A percentile compares a stretch with the other conserved stretches of the same genome.
Evolutionary conservation across 2,888 invertebrate species (phyloP).

Genomic region (Drosophila helvetica): DNA sequence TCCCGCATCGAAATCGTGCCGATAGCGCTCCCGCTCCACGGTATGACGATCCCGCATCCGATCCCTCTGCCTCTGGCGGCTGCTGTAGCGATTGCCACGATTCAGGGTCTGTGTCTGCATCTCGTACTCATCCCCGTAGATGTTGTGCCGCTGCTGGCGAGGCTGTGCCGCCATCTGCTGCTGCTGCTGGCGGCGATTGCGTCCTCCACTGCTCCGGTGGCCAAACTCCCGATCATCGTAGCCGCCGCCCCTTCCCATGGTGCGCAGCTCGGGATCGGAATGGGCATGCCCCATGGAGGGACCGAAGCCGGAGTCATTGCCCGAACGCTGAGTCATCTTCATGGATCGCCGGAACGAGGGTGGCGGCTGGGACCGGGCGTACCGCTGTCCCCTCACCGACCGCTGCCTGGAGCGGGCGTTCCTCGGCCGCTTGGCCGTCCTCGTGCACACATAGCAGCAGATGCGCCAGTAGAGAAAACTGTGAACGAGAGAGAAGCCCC

Average conservation of each 20-base stretch:
- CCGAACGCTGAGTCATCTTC: conserved; percentile 86
- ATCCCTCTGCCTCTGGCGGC: conserved; percentile 78
- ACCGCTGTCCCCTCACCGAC: conserved; percentile 68
- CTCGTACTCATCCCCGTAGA: conserved; percentile 75
- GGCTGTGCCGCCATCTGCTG: conserved; percentile 7
- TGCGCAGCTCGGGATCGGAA: conserved; percentile 89
- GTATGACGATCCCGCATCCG: conserved; percentile 84
- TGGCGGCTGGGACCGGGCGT: conserved; percentile 84
- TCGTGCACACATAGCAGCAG: conserved; percentile 95
- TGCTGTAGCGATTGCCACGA: conserved; percentile 78
- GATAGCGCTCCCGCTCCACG: conserved; percentile 85
- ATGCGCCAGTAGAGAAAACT: conserved; percentile 96
- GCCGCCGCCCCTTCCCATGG: conserved; percentile 41
- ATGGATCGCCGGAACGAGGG: conserved; percentile 85
- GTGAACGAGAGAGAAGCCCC: too few species aligned
- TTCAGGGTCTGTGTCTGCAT: conserved; percentile 70
- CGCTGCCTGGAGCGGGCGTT: conserved; percentile 68
- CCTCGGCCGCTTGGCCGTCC: conserved; percentile 87
- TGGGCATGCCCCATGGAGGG: conserved; percentile 87
- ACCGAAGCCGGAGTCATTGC: conserved; percentile 86
- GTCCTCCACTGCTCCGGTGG: conserved; percentile 57
- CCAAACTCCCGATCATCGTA: conserved; percentile 78
- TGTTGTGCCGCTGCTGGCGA: conserved; percentile 64
- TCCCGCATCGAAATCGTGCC: conserved; percentile 65
- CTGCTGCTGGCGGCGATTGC: conserved; percentile 54